These are phyloP conservation scores for Cephalopterus ornatus DNA, from an alignment of 2,113 vertebrate genomes.

Conservation along the genomic window DNA sequence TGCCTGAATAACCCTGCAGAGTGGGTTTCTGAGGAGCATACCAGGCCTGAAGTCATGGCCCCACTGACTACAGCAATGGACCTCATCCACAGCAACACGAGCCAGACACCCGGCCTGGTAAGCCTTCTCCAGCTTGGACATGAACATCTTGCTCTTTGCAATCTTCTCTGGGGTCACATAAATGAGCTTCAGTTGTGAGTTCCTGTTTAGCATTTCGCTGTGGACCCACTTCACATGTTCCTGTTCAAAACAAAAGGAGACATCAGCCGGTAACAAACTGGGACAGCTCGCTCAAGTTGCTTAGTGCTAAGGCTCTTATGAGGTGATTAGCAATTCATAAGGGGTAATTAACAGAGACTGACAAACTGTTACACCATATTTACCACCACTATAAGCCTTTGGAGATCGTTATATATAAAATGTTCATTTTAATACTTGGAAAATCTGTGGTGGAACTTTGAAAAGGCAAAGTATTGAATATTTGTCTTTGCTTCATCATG, in stretches of 20 bases:
- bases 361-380: not conserved
- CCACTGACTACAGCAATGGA: slow-evolving; percentile 99
- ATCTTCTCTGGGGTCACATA: slow-evolving; percentile 98
- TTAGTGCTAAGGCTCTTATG: not conserved
- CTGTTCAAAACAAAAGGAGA: slow-evolving; percentile 56
- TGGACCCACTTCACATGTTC: slow-evolving; percentile 89
- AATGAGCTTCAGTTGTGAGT: slow-evolving; percentile 83
- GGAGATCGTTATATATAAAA: not conserved
- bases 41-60: slow-evolving; percentile 97
- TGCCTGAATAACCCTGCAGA: not conserved
- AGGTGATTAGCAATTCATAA: not conserved
- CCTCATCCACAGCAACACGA: slow-evolving; percentile 91
- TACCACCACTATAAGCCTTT: not conserved
- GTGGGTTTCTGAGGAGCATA: slow-evolving; percentile 36
- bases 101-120: slow-evolving; percentile 81
- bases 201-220: slow-evolving; percentile 79
- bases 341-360: not conserved
- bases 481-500: not conserved
- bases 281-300: not conserved
- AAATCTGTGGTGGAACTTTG: not conserved
- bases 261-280: not conserved
- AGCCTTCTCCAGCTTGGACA: slow-evolving; percentile 95
- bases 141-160: slow-evolving; percentile 96
- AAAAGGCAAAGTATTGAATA: not conserved
- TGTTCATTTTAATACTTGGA: not conserved